phyloP scores from a whole-genome alignment of 1,140 invertebrate genomes.

The Penaeus japonicus region DNA sequence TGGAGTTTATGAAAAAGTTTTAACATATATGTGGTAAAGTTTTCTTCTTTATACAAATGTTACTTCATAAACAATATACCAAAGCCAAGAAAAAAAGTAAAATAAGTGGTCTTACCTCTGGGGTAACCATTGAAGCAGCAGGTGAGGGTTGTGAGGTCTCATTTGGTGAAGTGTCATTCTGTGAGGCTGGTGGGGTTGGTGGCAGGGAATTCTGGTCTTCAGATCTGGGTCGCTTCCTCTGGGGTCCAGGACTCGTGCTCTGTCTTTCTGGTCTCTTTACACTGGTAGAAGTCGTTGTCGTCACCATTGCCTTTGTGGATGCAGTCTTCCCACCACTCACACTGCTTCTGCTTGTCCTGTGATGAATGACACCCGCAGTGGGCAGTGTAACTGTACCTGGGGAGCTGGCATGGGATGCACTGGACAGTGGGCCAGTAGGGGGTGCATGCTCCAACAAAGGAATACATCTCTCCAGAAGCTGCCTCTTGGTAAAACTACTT shows the following conservation, averaged over 20 bases:
- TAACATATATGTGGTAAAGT: background rate
- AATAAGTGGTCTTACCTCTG: slow-evolving; percentile 15
- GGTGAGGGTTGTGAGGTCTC: slow-evolving; percentile 48
- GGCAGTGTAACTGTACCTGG: slow-evolving; percentile 27
- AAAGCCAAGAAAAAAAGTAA: background rate
- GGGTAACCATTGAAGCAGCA: background rate
- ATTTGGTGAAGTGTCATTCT: slow-evolving; percentile 14
- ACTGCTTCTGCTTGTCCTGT: background rate
- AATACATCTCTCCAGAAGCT: slow-evolving; percentile 27
- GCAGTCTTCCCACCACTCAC: background rate
- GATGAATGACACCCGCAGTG: slow-evolving; percentile 20
- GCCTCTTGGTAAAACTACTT: slow-evolving; percentile 30
- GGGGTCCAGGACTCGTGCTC: slow-evolving; percentile 23
- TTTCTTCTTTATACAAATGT: background rate
- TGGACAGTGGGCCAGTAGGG: background rate
- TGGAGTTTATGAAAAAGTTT: background rate
- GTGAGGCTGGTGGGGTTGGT: slow-evolving; percentile 1
- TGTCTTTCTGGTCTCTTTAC: background rate
- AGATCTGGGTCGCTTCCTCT: slow-evolving; percentile 27
- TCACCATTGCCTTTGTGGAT: background rate
- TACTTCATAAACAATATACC: background rate
- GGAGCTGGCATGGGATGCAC: background rate
- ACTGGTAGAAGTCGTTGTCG: background rate
- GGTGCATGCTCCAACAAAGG: slow-evolving; percentile 34
- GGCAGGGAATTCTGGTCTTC: slow-evolving; percentile 25